Evolutionary conservation across 1,140 invertebrate genomes (phyloP), one percentile per base, ranked within the genome.

Genomic region (Dreissena rostriformis): DNA sequence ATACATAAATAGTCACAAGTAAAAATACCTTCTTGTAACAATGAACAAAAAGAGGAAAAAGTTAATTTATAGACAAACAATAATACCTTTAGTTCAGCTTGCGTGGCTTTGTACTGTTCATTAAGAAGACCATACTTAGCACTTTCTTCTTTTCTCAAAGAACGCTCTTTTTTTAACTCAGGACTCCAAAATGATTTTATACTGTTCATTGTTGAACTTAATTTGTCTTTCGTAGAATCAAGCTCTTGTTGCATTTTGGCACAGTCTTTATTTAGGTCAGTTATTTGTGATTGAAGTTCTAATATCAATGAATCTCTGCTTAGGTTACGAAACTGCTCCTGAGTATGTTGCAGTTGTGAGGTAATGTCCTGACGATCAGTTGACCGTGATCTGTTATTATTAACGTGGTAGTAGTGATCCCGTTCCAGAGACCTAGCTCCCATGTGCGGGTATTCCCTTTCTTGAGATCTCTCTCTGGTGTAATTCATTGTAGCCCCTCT

Each of bases 131-230:
- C 97, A 95, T 98, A 99, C 94, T 99, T 99, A 89, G 98, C 97
- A 91, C 97, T 98, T 94, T 99, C 99, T 94, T 99, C 99, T 94
- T 99, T 99, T 74, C 98, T 94, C 68, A 99, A 92, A 17, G 98
- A 97, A 81, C 98, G 94, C 94, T 99, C 98, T 94, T 99, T 99
- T 94, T 99, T 99, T 89, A 99, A 95, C 93, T 99, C 99, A 0
- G 99, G 99, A 93, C 98, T 99, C 99, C 99, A 99, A 94, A 99
- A 99, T 15, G 98, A 99, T 94, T 99, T 99, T 92, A 99, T 99
- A 94, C 97, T 98, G 94, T 99, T 98, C 98, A 99, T 99, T 90
- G 97, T 98, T 91, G 98, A 99, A 91, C 98, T 98, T 84, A 99
- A 95, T 94, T 99, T 99, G 94, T 99, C 98, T 94, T 99, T 99